These are phyloP conservation scores for Tenthredo notha DNA, from an alignment of 2,888 invertebrate species.

Conservation along the genomic window DNA sequence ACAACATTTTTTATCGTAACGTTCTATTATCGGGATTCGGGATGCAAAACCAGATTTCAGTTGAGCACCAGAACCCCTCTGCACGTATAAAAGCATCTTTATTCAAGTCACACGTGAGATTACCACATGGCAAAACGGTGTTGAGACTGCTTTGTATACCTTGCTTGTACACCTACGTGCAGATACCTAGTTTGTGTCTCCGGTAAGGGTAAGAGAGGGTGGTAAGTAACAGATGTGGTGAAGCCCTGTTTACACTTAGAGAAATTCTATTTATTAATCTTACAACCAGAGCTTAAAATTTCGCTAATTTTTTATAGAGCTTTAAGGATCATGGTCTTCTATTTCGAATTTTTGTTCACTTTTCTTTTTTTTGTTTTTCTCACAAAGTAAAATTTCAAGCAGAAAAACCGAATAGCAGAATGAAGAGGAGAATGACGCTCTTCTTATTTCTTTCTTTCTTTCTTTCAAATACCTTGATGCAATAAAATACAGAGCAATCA, in stretches of 20 bases:
- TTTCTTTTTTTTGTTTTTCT: too few relatives aligned
- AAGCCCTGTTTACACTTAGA: conserved; percentile 32
- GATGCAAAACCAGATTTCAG: background rate
- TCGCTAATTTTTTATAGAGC: too few relatives aligned
- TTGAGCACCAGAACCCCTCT: background rate
- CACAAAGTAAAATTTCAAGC: background rate
- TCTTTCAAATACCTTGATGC: background rate
- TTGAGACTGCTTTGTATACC: conserved; percentile 35
- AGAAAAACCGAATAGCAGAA: background rate
- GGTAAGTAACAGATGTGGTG: background rate
- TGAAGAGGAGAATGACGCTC: background rate
- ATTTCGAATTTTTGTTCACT: background rate
- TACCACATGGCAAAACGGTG: conserved; percentile 39
- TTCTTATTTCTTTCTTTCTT: background rate
- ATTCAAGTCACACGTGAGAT: conserved; percentile 42
- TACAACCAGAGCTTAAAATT: background rate
- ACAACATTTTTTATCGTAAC: background rate
- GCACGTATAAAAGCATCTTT: conserved; percentile 22
- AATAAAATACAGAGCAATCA: conserved; percentile 12
- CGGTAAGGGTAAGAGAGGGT: background rate
- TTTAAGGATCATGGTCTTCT: background rate
- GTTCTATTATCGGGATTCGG: background rate
- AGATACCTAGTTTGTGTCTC: conserved; percentile 19
- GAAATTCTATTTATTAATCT: background rate
- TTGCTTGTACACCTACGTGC: conserved; percentile 28